These are phyloP conservation scores for Endotricha flammealis DNA, from an alignment of 2,888 invertebrate genomes.

Conservation along the genomic window DNA sequence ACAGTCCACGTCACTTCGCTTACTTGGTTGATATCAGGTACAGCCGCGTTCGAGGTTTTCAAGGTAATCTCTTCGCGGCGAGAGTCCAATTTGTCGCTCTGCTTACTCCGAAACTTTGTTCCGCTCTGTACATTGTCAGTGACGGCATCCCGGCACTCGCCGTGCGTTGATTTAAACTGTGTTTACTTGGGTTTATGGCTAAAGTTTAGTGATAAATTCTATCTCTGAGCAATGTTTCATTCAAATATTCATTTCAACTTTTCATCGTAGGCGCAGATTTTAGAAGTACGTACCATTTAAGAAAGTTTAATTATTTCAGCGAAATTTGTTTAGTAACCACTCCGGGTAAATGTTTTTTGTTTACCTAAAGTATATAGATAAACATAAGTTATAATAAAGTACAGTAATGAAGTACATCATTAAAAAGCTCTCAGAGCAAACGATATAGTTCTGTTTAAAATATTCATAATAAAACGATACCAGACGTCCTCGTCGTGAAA, in stretches of 20 bases:
- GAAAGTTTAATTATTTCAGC: conserved; percentile 6
- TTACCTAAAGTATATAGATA: no score
- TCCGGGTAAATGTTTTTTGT: no score
- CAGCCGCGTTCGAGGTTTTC: conserved; percentile 23
- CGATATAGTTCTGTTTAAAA: background rate
- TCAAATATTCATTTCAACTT: conserved; percentile 10
- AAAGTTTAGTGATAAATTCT: conserved; percentile 40
- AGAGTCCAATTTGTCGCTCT: conserved; percentile 37
- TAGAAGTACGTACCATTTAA: conserved; percentile 4
- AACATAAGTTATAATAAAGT: no score
- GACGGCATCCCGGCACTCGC: background rate
- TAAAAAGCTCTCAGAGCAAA: background rate
- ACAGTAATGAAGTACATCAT: no score
- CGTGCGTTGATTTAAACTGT: conserved; percentile 32
- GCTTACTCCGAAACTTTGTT: conserved; percentile 27
- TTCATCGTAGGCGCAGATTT: conserved; percentile 5
- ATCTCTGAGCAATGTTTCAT: conserved; percentile 17
- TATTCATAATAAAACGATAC: background rate
- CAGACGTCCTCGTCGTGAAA: conserved; percentile 1
- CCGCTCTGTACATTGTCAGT: conserved; percentile 5
- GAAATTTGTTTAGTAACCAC: background rate
- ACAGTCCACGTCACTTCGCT: background rate
- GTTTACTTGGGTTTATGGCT: conserved; percentile 38
- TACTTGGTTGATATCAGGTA: conserved; percentile 5
- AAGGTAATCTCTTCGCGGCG: conserved; percentile 22